Evolutionary conservation across 2,888 invertebrate genomes (phyloP).

Genomic region (Ennomos erosarius): DNA sequence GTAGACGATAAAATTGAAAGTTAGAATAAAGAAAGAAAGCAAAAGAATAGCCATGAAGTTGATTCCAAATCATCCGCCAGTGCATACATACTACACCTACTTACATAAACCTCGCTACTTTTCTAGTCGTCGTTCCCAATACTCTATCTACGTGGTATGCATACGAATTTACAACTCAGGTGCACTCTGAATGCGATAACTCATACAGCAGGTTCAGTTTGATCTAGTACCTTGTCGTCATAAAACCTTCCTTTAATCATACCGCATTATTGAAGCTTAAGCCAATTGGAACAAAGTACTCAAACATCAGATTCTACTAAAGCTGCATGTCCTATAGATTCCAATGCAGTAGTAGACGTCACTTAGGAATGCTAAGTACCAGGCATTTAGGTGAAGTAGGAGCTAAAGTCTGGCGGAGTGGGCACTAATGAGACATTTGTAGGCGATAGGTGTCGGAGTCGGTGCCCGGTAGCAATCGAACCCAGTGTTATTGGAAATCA

Average conservation of each 20-base stretch:
- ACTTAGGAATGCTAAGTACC: slow-evolving; percentile 19
- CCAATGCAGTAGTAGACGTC: neutral
- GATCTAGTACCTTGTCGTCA: neutral
- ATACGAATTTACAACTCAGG: slow-evolving; percentile 7
- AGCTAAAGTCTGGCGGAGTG: neutral
- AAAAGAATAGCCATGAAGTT: no score
- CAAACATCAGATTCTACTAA: no score
- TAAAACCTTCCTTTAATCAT: no score
- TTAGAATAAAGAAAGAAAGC: no score
- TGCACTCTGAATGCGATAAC: slow-evolving; percentile 2
- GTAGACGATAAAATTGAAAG: no score
- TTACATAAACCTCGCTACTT: neutral
- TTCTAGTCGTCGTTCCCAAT: slow-evolving; percentile 20
- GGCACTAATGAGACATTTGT: slow-evolving; percentile 20
- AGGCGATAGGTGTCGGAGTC: slow-evolving; percentile 22
- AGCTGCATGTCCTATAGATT: no score
- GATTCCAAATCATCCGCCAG: no score
- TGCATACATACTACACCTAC: no score
- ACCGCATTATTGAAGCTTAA: no score
- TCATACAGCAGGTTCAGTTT: neutral
- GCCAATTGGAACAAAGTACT: no score
- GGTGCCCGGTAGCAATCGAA: slow-evolving; percentile 23
- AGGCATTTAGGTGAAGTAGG: slow-evolving; percentile 13
- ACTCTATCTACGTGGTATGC: slow-evolving; percentile 14
- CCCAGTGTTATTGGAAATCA: slow-evolving; percentile 21